These are phyloP conservation scores for Mya arenaria DNA, from an alignment of 1,140 invertebrate species.

Conservation along the genomic window DNA sequence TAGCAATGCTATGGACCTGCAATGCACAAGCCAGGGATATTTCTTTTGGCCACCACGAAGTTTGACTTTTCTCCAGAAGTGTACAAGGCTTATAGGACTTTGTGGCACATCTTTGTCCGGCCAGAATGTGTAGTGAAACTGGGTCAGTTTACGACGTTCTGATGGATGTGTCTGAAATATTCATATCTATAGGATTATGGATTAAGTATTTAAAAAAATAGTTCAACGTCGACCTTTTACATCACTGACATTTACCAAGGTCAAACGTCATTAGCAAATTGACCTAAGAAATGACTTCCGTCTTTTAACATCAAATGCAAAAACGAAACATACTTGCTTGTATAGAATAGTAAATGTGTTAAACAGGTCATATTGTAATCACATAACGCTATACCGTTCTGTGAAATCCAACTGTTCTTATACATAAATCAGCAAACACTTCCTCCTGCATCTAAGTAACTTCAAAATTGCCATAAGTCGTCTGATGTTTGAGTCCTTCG, in stretches of 20 bases:
- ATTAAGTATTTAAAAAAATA: not conserved
- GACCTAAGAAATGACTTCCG: not conserved
- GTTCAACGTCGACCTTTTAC: too few relatives aligned
- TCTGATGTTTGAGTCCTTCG: slow-evolving; percentile 71
- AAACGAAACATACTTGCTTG: not conserved
- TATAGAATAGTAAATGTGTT: not conserved
- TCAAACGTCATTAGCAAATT: not conserved
- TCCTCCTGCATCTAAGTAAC: not conserved
- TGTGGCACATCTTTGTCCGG: slow-evolving; percentile 86
- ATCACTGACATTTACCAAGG: not conserved
- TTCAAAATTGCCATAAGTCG: slow-evolving; percentile 75
- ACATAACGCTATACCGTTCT: not conserved
- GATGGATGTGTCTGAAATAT: not conserved
- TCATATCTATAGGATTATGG: not conserved
- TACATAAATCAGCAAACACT: slow-evolving; percentile 17
- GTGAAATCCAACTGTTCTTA: not conserved
- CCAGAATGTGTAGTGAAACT: slow-evolving; percentile 85
- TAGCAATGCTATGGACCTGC: too few relatives aligned
- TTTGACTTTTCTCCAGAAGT: slow-evolving; percentile 82
- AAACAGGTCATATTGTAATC: not conserved
- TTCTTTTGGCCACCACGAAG: slow-evolving; percentile 7
- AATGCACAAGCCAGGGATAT: slow-evolving; percentile 63
- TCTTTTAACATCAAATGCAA: too few relatives aligned
- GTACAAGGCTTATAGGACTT: slow-evolving; percentile 83
- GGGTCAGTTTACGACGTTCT: slow-evolving; percentile 75